A percentile compares a stretch with the other conserved stretches of the same genome.
These are phyloP conservation scores for Crotalus viridis DNA, from an alignment of 2,113 vertebrate species.

Conservation along the genomic window DNA sequence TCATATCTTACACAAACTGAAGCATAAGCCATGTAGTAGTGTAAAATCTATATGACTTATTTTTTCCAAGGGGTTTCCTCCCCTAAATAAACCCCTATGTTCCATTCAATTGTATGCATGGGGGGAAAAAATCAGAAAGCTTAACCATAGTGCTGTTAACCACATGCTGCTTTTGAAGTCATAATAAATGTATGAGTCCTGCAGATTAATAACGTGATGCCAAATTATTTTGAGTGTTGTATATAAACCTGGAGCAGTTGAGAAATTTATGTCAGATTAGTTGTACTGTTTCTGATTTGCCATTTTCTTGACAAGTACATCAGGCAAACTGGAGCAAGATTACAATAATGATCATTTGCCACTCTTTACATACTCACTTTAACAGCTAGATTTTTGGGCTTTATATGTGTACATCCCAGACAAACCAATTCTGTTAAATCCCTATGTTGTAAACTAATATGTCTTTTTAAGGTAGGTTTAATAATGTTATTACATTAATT, in stretches of 20 bases:
- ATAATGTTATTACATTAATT: constrained; percentile 27
- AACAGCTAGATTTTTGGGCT: constrained; percentile 20
- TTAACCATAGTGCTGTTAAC: constrained; percentile 19
- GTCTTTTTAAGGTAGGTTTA: constrained; percentile 30
- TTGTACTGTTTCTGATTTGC: constrained; percentile 39
- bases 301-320: constrained; percentile 44
- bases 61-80: no score
- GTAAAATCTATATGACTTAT: background rate
- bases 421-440: constrained; percentile 48
- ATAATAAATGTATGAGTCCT: constrained; percentile 31
- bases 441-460: constrained; percentile 41
- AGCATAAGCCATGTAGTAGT: background rate
- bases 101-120: background rate
- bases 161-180: constrained; percentile 13
- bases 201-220: constrained; percentile 33
- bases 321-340: constrained; percentile 45
- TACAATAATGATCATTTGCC: constrained; percentile 30
- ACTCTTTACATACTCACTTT: constrained; percentile 36
- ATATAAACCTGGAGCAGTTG: constrained; percentile 14
- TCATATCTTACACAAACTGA: background rate
- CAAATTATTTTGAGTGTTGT: constrained; percentile 34
- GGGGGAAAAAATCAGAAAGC: constrained; percentile 24
- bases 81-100: background rate
- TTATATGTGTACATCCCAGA: constrained; percentile 29
- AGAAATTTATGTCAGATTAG: constrained; percentile 29